phyloP scores from a whole-genome alignment of 2,113 vertebrate genomes.

The Corythornis cristatus region DNA sequence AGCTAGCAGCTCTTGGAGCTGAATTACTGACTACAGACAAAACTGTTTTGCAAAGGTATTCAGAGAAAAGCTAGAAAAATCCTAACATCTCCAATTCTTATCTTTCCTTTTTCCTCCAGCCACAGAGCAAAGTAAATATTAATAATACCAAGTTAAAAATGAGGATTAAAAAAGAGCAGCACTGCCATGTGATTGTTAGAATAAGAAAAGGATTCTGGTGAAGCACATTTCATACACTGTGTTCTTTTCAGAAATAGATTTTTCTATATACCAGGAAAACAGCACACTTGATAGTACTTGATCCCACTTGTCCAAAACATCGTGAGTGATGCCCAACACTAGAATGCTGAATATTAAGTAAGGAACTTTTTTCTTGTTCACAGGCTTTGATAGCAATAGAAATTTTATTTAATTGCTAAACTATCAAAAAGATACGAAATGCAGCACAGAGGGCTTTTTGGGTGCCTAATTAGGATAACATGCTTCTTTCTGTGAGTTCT shows the following conservation, averaged over 20 bases:
- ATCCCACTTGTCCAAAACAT: not conserved
- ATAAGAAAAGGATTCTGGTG: not conserved
- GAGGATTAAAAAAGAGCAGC: not conserved
- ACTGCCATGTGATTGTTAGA: not conserved
- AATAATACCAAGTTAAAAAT: not conserved
- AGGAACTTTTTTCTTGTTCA: not conserved
- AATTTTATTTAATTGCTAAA: not conserved
- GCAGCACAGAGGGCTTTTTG: not conserved
- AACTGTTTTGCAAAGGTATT: not conserved
- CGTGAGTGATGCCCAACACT: not conserved
- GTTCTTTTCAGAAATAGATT: not conserved
- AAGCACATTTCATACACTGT: not conserved
- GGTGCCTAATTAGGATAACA: not conserved
- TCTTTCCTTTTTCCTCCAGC: not conserved
- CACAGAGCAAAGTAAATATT: not conserved
- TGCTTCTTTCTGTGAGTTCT: not conserved
- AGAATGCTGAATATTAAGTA: not conserved
- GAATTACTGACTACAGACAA: not conserved
- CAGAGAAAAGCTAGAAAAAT: not conserved
- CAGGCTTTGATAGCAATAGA: not conserved
- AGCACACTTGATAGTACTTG: not conserved
- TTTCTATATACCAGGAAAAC: not conserved
- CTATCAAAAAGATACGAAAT: not conserved
- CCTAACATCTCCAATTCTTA: not conserved
- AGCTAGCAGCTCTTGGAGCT: not conserved